Evolutionary conservation across 2,113 vertebrate species (phyloP).

Genomic region (mouse (Mus musculus)): DNA sequence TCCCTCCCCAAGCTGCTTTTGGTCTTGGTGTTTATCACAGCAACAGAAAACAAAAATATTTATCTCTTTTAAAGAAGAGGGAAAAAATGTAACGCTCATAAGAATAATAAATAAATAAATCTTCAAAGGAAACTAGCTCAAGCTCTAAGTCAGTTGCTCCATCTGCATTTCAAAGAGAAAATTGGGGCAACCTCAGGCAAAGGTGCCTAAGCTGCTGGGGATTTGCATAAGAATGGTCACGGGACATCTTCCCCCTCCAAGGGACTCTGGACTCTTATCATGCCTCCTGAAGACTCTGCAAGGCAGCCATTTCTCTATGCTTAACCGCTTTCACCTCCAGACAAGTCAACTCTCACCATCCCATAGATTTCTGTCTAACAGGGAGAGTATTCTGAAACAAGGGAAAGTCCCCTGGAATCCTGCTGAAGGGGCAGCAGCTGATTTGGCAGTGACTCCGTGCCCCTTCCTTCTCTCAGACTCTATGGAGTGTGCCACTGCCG

Average conservation of each 20-base stretch:
- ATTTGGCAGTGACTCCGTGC: conserved; percentile 4
- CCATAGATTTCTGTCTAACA: conserved; percentile 36
- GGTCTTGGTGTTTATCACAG: neutral
- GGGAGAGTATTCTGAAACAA: conserved; percentile 54
- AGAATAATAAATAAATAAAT: neutral
- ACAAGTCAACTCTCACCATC: neutral
- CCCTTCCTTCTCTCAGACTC: neutral
- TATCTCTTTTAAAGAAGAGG: neutral
- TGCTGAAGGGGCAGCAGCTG: conserved; percentile 11
- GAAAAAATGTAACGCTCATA: neutral
- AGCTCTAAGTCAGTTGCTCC: conserved; percentile 38
- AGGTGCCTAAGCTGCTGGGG: conserved; percentile 2
- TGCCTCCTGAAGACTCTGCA: neutral
- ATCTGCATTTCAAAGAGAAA: conserved; percentile 61
- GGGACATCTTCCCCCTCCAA: neutral
- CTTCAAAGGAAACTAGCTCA: conserved; percentile 57
- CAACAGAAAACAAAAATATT: neutral
- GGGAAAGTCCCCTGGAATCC: conserved; percentile 23
- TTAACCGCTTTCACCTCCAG: conserved; percentile 41
- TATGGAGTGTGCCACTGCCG: neutral
- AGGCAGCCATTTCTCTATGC: neutral
- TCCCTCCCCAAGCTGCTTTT: neutral
- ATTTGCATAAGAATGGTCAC: conserved; percentile 69
- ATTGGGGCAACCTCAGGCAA: conserved; percentile 13
- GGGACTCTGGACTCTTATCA: neutral